Percentiles rank a stretch among this genome's conserved stretches.
Conservation (phyloP, 2,113 vertebrate species). For the Barnardius zonarius region DNA sequence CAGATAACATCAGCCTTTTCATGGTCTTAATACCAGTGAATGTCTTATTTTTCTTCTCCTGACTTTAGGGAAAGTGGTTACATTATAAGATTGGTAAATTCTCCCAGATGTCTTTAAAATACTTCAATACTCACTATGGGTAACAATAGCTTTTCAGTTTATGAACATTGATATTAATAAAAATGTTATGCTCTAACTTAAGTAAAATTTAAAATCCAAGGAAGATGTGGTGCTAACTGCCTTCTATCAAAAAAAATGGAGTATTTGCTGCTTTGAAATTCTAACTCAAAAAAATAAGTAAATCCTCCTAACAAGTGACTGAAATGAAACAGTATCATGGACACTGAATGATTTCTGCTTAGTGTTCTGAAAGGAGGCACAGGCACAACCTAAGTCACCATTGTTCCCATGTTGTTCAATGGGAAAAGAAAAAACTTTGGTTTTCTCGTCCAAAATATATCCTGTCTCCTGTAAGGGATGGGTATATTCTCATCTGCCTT, state of each 20-base stretch:
- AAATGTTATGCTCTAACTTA: neutral
- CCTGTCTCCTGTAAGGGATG: neutral
- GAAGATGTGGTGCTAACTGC: neutral
- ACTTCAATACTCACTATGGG: neutral
- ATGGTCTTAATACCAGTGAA: neutral
- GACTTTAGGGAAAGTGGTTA: neutral
- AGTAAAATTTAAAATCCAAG: neutral
- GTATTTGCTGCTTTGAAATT: neutral
- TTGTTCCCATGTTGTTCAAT: neutral
- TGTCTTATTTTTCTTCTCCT: neutral
- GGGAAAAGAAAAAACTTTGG: neutral
- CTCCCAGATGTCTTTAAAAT: neutral
- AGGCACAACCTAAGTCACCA: neutral
- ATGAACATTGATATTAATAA: neutral
- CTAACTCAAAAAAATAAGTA: neutral
- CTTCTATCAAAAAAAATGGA: neutral
- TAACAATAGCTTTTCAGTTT: neutral
- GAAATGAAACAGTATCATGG: neutral
- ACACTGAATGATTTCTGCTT: neutral
- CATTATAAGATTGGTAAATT: neutral
- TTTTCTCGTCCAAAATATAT: neutral
- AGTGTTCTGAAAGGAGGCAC: neutral
- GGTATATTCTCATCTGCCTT: neutral
- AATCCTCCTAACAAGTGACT: neutral
- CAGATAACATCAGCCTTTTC: neutral